A percentile compares a stretch with the other conserved stretches of the same genome.
phyloP scores from a whole-genome alignment of 2,113 vertebrate species.

The Bos taurus region DNA sequence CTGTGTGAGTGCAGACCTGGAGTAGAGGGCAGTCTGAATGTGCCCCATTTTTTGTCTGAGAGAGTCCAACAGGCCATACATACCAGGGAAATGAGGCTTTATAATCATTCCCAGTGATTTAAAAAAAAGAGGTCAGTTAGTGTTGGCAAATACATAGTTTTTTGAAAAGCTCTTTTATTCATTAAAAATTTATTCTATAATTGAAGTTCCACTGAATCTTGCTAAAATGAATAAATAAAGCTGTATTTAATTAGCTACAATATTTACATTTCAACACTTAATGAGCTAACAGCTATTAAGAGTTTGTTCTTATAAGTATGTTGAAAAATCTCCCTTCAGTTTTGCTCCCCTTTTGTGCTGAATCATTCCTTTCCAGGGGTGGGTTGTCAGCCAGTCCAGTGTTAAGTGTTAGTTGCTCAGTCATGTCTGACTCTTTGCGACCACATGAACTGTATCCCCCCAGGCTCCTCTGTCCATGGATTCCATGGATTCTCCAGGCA shows the following conservation, averaged over 20 bases:
- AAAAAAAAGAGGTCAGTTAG: not conserved
- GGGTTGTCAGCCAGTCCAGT: not conserved
- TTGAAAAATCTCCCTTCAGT: not conserved
- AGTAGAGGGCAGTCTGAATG: not conserved
- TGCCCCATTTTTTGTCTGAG: not conserved
- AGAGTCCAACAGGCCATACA: not conserved
- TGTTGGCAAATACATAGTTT: not conserved
- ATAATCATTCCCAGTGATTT: not conserved
- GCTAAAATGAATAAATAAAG: constrained; percentile 47
- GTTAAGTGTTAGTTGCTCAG: not conserved
- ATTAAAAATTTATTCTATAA: constrained; percentile 53
- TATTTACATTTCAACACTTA: constrained; percentile 63
- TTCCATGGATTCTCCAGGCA: not conserved
- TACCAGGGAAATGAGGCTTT: not conserved
- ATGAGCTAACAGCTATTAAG: constrained; percentile 53
- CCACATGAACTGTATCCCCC: not conserved
- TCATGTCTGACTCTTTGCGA: not conserved
- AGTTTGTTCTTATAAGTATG: constrained; percentile 44
- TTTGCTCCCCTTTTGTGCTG: not conserved
- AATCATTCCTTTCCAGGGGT: not conserved
- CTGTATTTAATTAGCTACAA: constrained; percentile 62
- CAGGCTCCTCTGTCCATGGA: not conserved
- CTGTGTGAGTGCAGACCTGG: not conserved
- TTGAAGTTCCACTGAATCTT: constrained; percentile 52
- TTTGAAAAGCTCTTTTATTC: constrained; percentile 47